Percentiles rank a stretch among this genome's conserved stretches.
These are phyloP conservation scores for Motacilla tschutschensis DNA, from an alignment of 2,113 vertebrate genomes.

Conservation along the genomic window DNA sequence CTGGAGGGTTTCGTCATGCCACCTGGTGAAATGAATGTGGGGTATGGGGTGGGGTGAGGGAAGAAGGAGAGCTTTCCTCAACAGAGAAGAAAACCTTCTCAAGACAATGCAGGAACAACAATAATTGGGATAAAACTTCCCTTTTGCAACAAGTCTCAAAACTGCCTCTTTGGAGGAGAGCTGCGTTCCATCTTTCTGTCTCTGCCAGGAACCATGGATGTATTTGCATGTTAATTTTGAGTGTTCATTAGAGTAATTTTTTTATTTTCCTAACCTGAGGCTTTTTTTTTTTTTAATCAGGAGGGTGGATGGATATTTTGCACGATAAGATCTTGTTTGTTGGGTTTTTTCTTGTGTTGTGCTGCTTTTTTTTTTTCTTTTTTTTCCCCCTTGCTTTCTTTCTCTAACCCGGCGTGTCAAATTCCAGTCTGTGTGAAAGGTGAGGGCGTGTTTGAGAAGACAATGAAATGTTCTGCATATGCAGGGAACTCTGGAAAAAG, in stretches of 20 bases:
- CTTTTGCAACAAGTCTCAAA: constrained; percentile 11
- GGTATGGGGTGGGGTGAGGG: constrained; percentile 44
- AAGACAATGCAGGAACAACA: not conserved
- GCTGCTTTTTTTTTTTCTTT: not conserved
- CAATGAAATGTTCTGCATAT: constrained; percentile 66
- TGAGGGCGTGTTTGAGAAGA: constrained; percentile 63
- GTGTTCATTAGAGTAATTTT: constrained; percentile 42
- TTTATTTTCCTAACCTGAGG: constrained; percentile 64
- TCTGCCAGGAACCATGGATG: constrained; percentile 17
- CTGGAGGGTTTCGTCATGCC: constrained; percentile 54
- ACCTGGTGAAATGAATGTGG: constrained; percentile 54
- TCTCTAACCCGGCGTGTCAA: constrained; percentile 32
- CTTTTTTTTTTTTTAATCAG: constrained; percentile 54
- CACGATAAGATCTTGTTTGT: constrained; percentile 55
- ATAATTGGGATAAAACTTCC: not conserved
- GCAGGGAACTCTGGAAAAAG: constrained; percentile 60
- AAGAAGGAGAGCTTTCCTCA: constrained; percentile 41
- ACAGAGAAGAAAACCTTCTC: not conserved
- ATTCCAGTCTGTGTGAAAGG: constrained; percentile 69
- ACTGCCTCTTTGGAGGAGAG: not conserved
- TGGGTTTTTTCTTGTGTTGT: constrained; percentile 38
- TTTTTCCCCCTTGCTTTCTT: not conserved
- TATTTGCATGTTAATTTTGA: constrained; percentile 58
- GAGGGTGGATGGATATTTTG: constrained; percentile 55
- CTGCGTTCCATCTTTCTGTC: not conserved